phyloP scores from a whole-genome alignment of 2,113 vertebrate genomes.

The Blennius ocellaris region DNA sequence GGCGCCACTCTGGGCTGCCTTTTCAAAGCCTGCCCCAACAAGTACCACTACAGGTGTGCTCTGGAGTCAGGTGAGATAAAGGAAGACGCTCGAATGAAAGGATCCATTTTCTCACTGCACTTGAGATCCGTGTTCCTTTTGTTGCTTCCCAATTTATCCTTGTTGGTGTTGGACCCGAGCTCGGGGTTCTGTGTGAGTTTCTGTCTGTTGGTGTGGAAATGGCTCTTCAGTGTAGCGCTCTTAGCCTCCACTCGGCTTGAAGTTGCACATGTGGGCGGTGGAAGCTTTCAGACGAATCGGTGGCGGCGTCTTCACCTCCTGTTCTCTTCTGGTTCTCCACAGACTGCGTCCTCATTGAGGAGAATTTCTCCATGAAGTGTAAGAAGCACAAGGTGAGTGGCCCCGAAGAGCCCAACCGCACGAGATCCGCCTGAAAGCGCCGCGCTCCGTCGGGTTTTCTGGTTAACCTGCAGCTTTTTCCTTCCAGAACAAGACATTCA shows the following conservation, averaged over 20 bases:
- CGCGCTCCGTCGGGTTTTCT: too few species aligned
- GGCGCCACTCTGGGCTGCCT: conserved; percentile 84
- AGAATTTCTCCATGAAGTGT: conserved; percentile 87
- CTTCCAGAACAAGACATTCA: conserved; percentile 81
- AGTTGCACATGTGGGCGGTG: conserved; percentile 19
- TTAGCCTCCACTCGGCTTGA: conserved; percentile 26
- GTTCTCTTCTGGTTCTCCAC: conserved; percentile 42
- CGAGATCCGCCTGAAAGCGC: too few species aligned
- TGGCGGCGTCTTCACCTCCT: conserved; percentile 7
- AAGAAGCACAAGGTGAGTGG: conserved; percentile 84
- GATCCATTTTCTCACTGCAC: background rate
- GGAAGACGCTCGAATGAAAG: background rate
- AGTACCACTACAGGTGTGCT: conserved; percentile 86
- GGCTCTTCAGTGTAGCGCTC: conserved; percentile 1
- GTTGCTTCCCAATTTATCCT: too few species aligned
- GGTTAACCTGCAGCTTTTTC: too few species aligned
- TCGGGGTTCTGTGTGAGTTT: too few species aligned
- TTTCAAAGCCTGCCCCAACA: conserved; percentile 83
- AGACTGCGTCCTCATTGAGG: conserved; percentile 83
- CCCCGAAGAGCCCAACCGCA: too few species aligned
- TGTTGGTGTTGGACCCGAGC: too few species aligned
- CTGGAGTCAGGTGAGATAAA: conserved; percentile 75
- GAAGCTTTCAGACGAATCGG: conserved; percentile 18
- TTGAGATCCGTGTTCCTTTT: background rate
- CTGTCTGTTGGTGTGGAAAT: conserved; percentile 5